Percentiles rank a stretch among this genome's conserved stretches.
Evolutionary conservation across 1,140 invertebrate genomes (phyloP).

Genomic region (Eumaeus atala): DNA sequence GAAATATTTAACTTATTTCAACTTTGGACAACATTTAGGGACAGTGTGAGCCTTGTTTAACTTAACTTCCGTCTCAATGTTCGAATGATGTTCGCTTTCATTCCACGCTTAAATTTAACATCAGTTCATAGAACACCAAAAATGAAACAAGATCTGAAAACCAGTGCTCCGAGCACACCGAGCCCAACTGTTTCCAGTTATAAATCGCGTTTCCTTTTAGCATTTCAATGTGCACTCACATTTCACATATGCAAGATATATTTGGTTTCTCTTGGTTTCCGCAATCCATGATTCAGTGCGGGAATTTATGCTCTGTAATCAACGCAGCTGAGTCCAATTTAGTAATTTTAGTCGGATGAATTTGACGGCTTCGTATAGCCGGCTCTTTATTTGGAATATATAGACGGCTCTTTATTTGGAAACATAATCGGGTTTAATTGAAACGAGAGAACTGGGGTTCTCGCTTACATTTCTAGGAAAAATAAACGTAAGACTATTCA

Average conservation of each 20-base stretch:
- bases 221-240: slow-evolving; percentile 17
- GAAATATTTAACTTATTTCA: no score
- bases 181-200: slow-evolving; percentile 11
- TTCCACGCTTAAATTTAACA: neutral
- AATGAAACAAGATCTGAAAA: neutral
- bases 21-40: no score
- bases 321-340: neutral
- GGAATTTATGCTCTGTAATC: slow-evolving; percentile 7
- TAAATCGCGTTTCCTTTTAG: slow-evolving; percentile 29
- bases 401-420: neutral
- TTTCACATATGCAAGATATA: slow-evolving; percentile 26
- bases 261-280: slow-evolving; percentile 32
- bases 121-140: neutral
- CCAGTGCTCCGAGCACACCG: neutral
- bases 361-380: neutral
- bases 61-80: no score
- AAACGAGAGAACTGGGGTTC: neutral
- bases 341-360: neutral
- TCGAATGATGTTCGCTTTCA: neutral
- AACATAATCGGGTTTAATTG: slow-evolving; percentile 1
- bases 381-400: slow-evolving; percentile 1
- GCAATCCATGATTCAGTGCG: slow-evolving; percentile 17
- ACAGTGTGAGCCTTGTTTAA: no score
- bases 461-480: no score
- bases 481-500: no score